These are phyloP conservation scores for Falco cherrug DNA, from an alignment of 2,797 vertebrate species.

Conservation along the genomic window DNA sequence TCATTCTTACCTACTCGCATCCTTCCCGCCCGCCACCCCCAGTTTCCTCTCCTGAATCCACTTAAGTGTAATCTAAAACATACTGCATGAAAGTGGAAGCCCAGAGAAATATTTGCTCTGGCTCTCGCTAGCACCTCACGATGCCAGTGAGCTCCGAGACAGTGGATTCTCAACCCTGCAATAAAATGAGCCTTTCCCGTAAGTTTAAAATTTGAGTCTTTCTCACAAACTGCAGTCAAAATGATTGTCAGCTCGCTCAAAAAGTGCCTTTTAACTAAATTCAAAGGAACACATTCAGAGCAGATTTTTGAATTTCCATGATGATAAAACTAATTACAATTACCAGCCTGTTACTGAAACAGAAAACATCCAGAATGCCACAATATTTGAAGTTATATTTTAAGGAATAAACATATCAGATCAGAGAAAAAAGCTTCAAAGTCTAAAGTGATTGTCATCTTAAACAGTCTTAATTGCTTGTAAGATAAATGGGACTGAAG, in stretches of 20 bases:
- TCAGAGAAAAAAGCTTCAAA: conserved; percentile 26
- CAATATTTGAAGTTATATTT: not conserved
- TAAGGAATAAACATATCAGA: not conserved
- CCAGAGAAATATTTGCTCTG: conserved; percentile 63
- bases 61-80: conserved; percentile 60
- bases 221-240: conserved; percentile 13
- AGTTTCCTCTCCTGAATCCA: conserved; percentile 64
- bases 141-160: conserved; percentile 31
- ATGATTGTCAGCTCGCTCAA: conserved; percentile 40
- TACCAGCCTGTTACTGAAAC: conserved; percentile 12
- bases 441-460: not conserved
- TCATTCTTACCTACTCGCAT: not conserved
- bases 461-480: conserved; percentile 1
- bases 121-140: not conserved
- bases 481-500: not conserved
- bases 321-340: conserved; percentile 45
- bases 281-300: conserved; percentile 8
- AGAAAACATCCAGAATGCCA: not conserved
- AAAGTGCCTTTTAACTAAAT: not conserved
- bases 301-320: not conserved
- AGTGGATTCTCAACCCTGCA: conserved; percentile 13
- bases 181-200: conserved; percentile 55
- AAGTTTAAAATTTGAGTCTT: conserved; percentile 43
- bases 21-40: conserved; percentile 4
- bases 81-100: conserved; percentile 21